These are phyloP conservation scores for Iphiclides podalirius DNA, from an alignment of 2,888 invertebrate genomes.

Conservation along the genomic window DNA sequence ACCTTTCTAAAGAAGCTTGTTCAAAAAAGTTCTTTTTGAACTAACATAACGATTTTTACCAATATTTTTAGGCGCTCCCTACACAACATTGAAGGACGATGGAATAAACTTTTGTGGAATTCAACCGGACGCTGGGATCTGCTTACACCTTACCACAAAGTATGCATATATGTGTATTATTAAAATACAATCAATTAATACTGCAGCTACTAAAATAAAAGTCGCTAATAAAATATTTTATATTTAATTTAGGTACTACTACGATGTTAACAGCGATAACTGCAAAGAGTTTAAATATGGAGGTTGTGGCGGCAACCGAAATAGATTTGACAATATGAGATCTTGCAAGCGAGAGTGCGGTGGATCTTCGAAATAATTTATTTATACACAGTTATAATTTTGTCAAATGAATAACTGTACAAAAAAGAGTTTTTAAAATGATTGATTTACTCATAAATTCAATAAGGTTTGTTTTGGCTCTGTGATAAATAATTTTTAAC, in stretches of 20 bases:
- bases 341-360: conserved; percentile 34
- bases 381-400: too few species aligned
- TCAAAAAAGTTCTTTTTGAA: too few species aligned
- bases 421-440: too few species aligned
- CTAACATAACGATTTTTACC: too few species aligned
- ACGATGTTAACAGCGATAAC: conserved; percentile 39
- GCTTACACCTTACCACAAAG: conserved; percentile 43
- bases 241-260: conserved; percentile 42
- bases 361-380: background rate
- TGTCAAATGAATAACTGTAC: too few species aligned
- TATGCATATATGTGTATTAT: conserved; percentile 31
- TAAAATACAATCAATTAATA: background rate
- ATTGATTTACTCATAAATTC: too few species aligned
- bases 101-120: conserved; percentile 36
- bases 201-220: background rate
- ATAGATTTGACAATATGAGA: conserved; percentile 39
- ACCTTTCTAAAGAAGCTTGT: too few species aligned
- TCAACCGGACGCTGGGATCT: conserved; percentile 50
- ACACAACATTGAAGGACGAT: conserved; percentile 13
- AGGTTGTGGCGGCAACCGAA: conserved; percentile 59
- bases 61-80: conserved; percentile 18
- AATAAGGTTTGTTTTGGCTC: too few species aligned
- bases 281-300: conserved; percentile 53
- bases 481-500: too few species aligned
- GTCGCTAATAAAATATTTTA: background rate